Base-by-base conservation (phyloP, 1,140 invertebrate species). In the Pogonus chalceus region DNA sequence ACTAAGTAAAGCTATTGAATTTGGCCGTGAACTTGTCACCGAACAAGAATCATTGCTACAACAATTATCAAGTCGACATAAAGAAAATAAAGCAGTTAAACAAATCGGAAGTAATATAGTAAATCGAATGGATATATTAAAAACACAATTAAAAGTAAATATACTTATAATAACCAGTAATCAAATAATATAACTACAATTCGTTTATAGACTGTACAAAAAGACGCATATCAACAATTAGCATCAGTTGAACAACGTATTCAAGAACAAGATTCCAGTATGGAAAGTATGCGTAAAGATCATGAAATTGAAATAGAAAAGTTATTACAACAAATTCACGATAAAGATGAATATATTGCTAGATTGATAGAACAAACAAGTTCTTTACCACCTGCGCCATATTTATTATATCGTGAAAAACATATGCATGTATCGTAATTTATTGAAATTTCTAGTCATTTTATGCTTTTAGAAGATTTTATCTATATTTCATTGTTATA, bases 1-100 rank as follows among this genome's bases (percentile, higher is more conserved):
- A 58, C 62, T 80, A 23, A 71, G 65, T n/a, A 78, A 79, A 61
- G 75, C 74, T 1, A 76, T 77, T 61, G 62, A 59, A 18, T 77
- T 78, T 60, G 75, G 77, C 22, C 70, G 77, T 57, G 72, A 78
- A 57, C 63, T 81, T n/a, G 70, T 79, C 1, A 57, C 56, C 1
- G 75, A 80, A 55, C 77, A 79, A 52, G 79, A 81, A 58, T 68
- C 64, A 35, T 60, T 78, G 2, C 54, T 74, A 24, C 60, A 62
- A 9, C 66, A 76, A 22, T 58, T 79, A 23, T 65, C 71, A 47
- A 69, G 72, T 56, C 66, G 68, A 22, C 74, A 77, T 56, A 69
- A 75, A 58, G 75, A 78, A 63, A 76, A 71, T 54, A 71, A 72
- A 55, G 69, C 67, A 47, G 76, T 79, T 24, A 70, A 74, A 39